phyloP scores from a whole-genome alignment of 2,888 invertebrate species.

The Sialis fuliginosa region DNA sequence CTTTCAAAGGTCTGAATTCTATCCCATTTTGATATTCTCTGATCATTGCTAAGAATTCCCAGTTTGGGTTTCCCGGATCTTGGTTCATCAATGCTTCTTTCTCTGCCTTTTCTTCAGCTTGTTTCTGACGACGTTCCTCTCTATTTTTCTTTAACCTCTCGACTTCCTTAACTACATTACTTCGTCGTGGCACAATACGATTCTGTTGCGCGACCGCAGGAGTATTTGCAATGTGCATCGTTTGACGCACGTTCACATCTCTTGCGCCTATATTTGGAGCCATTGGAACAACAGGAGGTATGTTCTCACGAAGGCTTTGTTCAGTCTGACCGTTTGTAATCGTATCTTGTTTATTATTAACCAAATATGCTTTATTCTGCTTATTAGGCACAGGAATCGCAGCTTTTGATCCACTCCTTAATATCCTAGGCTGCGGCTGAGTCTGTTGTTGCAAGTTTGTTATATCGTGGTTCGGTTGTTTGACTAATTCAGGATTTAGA shows the following conservation, averaged over 20 bases:
- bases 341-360: not conserved
- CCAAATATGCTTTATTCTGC: not conserved
- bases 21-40: conserved; percentile 67
- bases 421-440: conserved; percentile 5
- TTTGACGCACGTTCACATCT: not conserved
- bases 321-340: not conserved
- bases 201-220: not conserved
- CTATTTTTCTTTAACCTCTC: conserved; percentile 89
- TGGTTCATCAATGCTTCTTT: conserved; percentile 77
- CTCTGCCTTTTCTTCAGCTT: conserved; percentile 75
- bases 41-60: conserved; percentile 93
- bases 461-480: conserved; percentile 24
- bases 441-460: conserved; percentile 8
- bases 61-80: conserved; percentile 89
- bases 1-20: conserved; percentile 73
- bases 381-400: conserved; percentile 5
- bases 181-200: conserved; percentile 29
- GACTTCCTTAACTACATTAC: conserved; percentile 82
- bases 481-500: conserved; percentile 59
- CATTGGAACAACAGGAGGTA: not conserved
- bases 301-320: conserved; percentile 1
- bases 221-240: not conserved
- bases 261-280: not conserved
- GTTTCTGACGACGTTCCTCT: conserved; percentile 77
- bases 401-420: not conserved